These are phyloP conservation scores for Poeciliopsis retropinna DNA, from an alignment of 2,113 vertebrate genomes.

Conservation along the genomic window DNA sequence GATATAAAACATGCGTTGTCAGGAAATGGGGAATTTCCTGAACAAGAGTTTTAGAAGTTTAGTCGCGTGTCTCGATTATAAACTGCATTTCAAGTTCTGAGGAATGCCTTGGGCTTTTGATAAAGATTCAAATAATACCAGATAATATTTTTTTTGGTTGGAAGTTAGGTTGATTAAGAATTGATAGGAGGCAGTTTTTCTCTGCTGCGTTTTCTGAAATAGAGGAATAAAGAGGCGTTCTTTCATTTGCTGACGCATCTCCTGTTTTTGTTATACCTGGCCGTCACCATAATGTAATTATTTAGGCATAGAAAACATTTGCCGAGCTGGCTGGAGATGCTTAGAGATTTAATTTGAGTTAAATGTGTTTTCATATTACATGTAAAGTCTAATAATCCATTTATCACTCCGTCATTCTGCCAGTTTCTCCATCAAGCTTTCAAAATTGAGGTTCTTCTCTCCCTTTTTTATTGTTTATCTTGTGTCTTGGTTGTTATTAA, in stretches of 20 bases:
- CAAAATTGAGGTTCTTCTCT: slow-evolving; percentile 15
- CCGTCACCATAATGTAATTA: slow-evolving; percentile 42
- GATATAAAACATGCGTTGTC: too few relatives aligned
- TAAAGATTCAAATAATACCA: too few relatives aligned
- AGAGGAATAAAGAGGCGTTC: slow-evolving; percentile 39
- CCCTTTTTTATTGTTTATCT: slow-evolving; percentile 30
- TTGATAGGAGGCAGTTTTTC: slow-evolving; percentile 71
- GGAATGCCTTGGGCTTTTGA: too few relatives aligned
- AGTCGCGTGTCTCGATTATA: too few relatives aligned
- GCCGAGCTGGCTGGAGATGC: slow-evolving; percentile 2
- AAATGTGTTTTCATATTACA: slow-evolving; percentile 27
- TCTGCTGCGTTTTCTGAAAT: slow-evolving; percentile 33
- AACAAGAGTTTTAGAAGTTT: too few relatives aligned
- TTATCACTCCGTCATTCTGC: slow-evolving; percentile 25
- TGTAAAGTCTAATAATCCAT: slow-evolving; percentile 19
- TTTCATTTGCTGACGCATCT: slow-evolving; percentile 20
- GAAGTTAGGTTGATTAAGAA: not conserved
- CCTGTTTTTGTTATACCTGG: slow-evolving; percentile 53
- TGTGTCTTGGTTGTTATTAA: slow-evolving; percentile 48
- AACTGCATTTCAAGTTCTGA: too few relatives aligned
- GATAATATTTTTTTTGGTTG: too few relatives aligned
- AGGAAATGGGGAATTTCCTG: too few relatives aligned
- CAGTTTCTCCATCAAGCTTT: slow-evolving; percentile 40
- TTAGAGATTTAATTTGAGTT: slow-evolving; percentile 8
- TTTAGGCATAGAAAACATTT: slow-evolving; percentile 35